Conservation (phyloP, 2,888 invertebrate species). For the Euclidia mi region DNA sequence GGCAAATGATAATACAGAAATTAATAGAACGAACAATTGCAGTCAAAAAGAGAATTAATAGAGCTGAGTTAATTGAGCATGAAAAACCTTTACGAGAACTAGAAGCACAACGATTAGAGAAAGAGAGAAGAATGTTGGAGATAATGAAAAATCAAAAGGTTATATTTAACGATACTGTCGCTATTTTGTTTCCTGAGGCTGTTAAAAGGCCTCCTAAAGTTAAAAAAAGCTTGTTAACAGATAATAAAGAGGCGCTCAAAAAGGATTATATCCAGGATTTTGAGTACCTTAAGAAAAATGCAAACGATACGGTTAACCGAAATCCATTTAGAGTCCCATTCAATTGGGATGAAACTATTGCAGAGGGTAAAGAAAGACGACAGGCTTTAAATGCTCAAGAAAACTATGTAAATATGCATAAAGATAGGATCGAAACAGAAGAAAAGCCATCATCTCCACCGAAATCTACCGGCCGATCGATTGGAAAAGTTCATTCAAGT, state of each 20-base stretch:
- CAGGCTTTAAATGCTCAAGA: slow-evolving; percentile 81
- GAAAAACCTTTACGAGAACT: slow-evolving; percentile 91
- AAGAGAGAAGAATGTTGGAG: slow-evolving; percentile 89
- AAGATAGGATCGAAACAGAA: slow-evolving; percentile 64
- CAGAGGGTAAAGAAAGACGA: slow-evolving; percentile 86
- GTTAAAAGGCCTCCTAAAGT: slow-evolving; percentile 82
- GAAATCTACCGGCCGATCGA: background rate
- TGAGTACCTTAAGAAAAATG: slow-evolving; percentile 65
- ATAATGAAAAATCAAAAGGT: slow-evolving; percentile 89
- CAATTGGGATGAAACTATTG: slow-evolving; percentile 89
- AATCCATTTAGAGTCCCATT: slow-evolving; percentile 87
- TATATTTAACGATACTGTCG: slow-evolving; percentile 92
- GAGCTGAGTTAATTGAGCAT: slow-evolving; percentile 90
- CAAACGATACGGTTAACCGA: slow-evolving; percentile 77
- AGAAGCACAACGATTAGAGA: slow-evolving; percentile 89
- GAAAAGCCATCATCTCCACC: slow-evolving; percentile 50
- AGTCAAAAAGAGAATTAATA: slow-evolving; percentile 91
- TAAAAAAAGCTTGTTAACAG: slow-evolving; percentile 81
- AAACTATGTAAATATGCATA: slow-evolving; percentile 75
- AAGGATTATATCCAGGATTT: slow-evolving; percentile 79
- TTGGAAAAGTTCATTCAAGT: too few species aligned
- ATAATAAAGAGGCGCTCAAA: slow-evolving; percentile 77
- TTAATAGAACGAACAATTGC: slow-evolving; percentile 91
- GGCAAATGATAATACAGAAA: slow-evolving; percentile 91
- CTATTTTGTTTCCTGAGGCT: slow-evolving; percentile 91